Evolutionary conservation across 2,797 vertebrate genomes (phyloP), one percentile per base, ranked within the genome.

Genomic region (Rhinatrema bivittatum): DNA sequence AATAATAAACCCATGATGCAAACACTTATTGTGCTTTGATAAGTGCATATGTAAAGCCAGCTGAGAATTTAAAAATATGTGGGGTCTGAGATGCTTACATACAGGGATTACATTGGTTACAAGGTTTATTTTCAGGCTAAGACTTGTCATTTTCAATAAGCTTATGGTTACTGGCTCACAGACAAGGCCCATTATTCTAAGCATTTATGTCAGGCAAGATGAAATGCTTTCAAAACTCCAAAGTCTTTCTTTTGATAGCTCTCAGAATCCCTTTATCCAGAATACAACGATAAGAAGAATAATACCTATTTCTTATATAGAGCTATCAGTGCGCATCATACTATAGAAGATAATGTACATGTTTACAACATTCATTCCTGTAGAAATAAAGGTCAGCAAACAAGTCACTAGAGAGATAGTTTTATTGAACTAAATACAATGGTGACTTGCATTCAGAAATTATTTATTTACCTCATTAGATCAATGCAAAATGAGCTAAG

Each of bases 1-100:
- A 39, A 20, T 11, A 42, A 46, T 29, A 64, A 50, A 62, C 51
- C 56, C 25, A 7, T 20, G 11, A 56, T 29, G 25, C 5, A 51
- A 47, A 57, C n/a, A 36, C 23, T 43, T 53, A 33, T 45, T 26
- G 28, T 32, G 18, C 19, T 41, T 5, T 16, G 32, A 48, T 39
- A 52, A 61, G n/a, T 24, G 10, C 36, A 45, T 36, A 32, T n/a
- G n/a, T n/a, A n/a, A 60, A 42, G 3, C 11, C n/a, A n/a, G n/a
- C n/a, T n/a, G n/a, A n/a, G n/a, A n/a, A n/a, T n/a, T n/a, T n/a
- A 5, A 19, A 42, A 51, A 52, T 32, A 53, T 21, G 6, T 11
- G 17, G 0, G 1, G 3, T 3, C 50, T 55, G 16, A 53, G 19
- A 32, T 31, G 53, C 37, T 65, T 65, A 54, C n/a, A n/a, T 21